These are phyloP conservation scores for Acanthoscelides obtectus DNA, from an alignment of 2,888 invertebrate genomes.

Conservation along the genomic window DNA sequence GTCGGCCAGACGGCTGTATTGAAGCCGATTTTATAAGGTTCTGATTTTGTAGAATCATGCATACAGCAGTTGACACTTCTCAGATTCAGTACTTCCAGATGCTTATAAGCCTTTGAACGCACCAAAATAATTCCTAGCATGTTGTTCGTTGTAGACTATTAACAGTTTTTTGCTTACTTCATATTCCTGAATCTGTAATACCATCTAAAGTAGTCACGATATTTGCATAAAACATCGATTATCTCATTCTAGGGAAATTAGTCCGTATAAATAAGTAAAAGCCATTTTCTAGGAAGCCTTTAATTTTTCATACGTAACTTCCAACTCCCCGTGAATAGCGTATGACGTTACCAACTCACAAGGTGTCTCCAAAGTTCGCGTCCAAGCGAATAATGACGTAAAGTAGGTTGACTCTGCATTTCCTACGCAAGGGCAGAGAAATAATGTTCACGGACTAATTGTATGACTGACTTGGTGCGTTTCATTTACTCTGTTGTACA, in stretches of 20 bases:
- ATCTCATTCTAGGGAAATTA: neutral
- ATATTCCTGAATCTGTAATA: neutral
- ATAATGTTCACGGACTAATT: too few relatives aligned
- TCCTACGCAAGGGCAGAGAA: too few relatives aligned
- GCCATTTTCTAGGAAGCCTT: neutral
- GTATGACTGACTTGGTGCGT: too few relatives aligned
- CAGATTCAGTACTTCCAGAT: too few relatives aligned
- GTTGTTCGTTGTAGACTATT: neutral
- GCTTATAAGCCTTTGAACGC: too few relatives aligned
- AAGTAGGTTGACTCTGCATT: too few relatives aligned
- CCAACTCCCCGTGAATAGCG: neutral
- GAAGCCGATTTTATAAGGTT: too few relatives aligned
- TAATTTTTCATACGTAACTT: neutral
- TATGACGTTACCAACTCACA: neutral
- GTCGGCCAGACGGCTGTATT: too few relatives aligned
- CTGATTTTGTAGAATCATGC: too few relatives aligned
- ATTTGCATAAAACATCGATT: neutral
- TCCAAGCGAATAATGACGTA: too few relatives aligned
- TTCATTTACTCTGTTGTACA: too few relatives aligned
- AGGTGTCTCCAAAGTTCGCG: neutral
- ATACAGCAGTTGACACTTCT: too few relatives aligned
- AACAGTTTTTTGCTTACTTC: neutral
- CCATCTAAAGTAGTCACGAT: neutral
- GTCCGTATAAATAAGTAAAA: neutral
- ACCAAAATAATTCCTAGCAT: neutral